These are phyloP conservation scores for Oligia latruncula DNA, from an alignment of 2,888 invertebrate genomes.

Conservation along the genomic window DNA sequence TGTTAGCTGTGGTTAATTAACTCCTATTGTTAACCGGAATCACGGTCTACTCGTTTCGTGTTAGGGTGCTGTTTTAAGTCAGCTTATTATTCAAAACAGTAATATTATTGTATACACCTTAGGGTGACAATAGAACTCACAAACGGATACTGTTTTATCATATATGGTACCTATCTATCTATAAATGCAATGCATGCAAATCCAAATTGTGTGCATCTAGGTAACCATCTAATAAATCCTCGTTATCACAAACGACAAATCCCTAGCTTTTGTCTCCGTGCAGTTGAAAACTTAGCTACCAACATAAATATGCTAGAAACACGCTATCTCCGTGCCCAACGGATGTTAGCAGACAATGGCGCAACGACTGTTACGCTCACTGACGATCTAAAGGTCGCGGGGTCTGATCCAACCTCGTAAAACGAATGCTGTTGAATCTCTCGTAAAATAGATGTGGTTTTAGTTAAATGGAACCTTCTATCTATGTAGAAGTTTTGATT, in stretches of 20 bases:
- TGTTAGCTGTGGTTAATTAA: slow-evolving; percentile 19
- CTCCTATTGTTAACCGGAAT: not conserved
- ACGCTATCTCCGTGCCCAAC: slow-evolving; percentile 42
- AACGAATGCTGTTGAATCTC: not conserved
- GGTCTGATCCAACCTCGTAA: slow-evolving; percentile 10
- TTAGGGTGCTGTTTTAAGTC: not conserved
- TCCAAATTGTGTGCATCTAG: not conserved
- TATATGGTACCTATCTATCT: too few species aligned
- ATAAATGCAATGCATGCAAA: too few species aligned
- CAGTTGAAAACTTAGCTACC: slow-evolving; percentile 17
- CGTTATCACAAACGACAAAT: slow-evolving; percentile 12
- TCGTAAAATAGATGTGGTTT: not conserved
- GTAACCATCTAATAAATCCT: slow-evolving; percentile 3
- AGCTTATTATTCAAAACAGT: not conserved
- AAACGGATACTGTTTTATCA: not conserved
- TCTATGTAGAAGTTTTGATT: not conserved
- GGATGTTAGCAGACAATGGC: slow-evolving; percentile 28
- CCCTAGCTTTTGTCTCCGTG: not conserved
- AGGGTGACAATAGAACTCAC: not conserved
- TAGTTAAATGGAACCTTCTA: not conserved
- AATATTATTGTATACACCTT: too few species aligned
- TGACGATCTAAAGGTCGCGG: slow-evolving; percentile 21
- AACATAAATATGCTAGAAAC: slow-evolving; percentile 26
- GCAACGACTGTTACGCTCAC: slow-evolving; percentile 22
- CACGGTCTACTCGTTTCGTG: slow-evolving; percentile 1